Percentiles rank a stretch among this genome's conserved stretches.
Conservation (phyloP, 1,140 invertebrate genomes). For the Paralvinella palmiformis region DNA sequence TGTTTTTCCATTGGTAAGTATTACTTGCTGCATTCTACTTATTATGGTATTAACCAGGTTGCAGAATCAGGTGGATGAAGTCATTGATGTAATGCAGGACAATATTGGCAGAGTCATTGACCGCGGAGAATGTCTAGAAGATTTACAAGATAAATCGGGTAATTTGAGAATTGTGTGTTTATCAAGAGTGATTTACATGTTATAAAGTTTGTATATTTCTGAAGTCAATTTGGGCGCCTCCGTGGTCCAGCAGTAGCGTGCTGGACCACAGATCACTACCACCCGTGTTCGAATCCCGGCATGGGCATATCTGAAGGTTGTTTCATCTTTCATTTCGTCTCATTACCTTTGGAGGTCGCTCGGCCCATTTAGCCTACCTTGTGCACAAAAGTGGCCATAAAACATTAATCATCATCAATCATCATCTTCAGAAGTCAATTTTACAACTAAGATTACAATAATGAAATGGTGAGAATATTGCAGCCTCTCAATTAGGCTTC, state of each 20-base stretch:
- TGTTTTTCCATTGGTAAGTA: too few relatives aligned
- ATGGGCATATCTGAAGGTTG: neutral
- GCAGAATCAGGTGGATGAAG: constrained; percentile 55
- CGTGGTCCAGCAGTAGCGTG: neutral
- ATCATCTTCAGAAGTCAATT: too few relatives aligned
- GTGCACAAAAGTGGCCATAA: too few relatives aligned
- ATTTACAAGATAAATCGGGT: constrained; percentile 56
- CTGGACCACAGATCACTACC: neutral
- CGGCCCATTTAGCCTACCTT: too few relatives aligned
- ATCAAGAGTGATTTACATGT: neutral
- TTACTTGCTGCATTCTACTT: too few relatives aligned
- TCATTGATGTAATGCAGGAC: constrained; percentile 56
- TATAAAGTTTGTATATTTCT: neutral
- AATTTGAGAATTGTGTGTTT: neutral
- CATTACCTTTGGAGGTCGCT: neutral
- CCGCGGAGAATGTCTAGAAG: constrained; percentile 55
- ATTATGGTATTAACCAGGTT: constrained; percentile 44
- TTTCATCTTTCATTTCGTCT: neutral
- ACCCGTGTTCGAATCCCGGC: neutral
- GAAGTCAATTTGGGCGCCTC: neutral
- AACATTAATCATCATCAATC: too few relatives aligned
- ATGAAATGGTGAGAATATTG: neutral
- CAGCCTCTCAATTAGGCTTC: neutral
- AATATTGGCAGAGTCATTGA: constrained; percentile 57
- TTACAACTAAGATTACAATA: neutral